phyloP scores from a whole-genome alignment of 1,140 invertebrate species.

The Coelopa frigida region DNA sequence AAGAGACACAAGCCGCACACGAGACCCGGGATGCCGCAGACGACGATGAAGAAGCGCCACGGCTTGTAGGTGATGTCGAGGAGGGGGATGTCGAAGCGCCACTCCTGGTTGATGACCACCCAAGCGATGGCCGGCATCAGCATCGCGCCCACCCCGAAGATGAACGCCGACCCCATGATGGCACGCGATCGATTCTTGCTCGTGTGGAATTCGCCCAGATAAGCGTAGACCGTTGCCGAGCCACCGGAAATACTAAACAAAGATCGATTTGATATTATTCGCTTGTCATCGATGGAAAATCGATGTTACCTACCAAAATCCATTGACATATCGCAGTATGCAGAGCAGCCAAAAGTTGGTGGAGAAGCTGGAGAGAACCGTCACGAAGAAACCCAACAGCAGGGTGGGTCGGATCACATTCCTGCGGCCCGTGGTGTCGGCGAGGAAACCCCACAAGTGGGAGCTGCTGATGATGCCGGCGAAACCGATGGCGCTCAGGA shows the following conservation, averaged over 20 bases:
- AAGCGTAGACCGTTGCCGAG: constrained; percentile 20
- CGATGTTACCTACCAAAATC: constrained; percentile 17
- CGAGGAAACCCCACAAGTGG: constrained; percentile 67
- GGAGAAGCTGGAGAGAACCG: constrained; percentile 14
- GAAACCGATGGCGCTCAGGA: constrained; percentile 41
- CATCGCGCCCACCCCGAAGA: constrained; percentile 20
- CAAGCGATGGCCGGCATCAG: constrained; percentile 18
- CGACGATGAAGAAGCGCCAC: constrained; percentile 20
- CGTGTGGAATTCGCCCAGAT: constrained; percentile 21
- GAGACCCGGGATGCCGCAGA: constrained; percentile 17
- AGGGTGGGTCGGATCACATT: constrained; percentile 51
- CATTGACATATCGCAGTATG: constrained; percentile 18
- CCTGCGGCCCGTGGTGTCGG: constrained; percentile 63
- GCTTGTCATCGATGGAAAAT: background rate
- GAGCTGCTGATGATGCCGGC: constrained; percentile 53
- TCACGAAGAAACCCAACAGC: constrained; percentile 15
- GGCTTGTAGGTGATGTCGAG: constrained; percentile 20
- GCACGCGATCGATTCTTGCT: constrained; percentile 15
- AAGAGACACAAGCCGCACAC: constrained; percentile 44
- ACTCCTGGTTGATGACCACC: constrained; percentile 20
- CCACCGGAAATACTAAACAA: constrained; percentile 18
- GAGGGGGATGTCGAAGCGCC: constrained; percentile 14
- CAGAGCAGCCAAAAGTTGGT: constrained; percentile 17
- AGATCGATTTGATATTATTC: background rate
- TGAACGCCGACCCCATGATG: constrained; percentile 23